Evolutionary conservation across 2,888 invertebrate genomes (phyloP), one percentile per base, ranked within the genome.

Genomic region (Strigamia maritima): DNA sequence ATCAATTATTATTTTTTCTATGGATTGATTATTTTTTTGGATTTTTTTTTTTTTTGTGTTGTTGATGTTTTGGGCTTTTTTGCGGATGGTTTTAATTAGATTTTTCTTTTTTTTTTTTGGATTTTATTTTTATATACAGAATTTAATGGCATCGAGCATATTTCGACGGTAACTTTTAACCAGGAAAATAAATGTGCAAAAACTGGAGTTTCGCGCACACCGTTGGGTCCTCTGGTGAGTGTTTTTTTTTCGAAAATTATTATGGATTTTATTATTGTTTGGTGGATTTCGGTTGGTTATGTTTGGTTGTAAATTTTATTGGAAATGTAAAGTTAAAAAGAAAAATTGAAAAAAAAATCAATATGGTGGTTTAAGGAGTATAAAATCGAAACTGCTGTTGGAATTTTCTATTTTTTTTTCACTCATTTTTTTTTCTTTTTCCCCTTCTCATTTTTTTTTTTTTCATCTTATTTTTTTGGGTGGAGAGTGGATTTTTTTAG

Each of bases 191-290:
- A 22, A 28, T 49, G 77, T 38, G 76, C 76, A 75, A 40, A 35
- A 40, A 35, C 38, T 40, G 76, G 35, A 75, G 38, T 75, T 40
- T n/a, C 35, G 38, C 12, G 40, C 38, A 35, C 19, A 40, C 38
- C 76, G 40, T 38, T 14, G 35, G 76, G 76, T 40, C 76, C 76
- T 75, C 40, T 75, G 76, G 76, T 75, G 76, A 35, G 76, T 75
- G 35, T 40, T 70, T 70, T 31, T 38, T 77, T 44, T 22, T n/a
- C 28, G 24, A 70, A 10, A 38, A 65, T 75, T 75, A 22, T 22
- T 78, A 35, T 78, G 35, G 65, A 28, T 24, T 38, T 70, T 78
- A 35, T 14, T 75, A 10, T 4, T 75, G 7, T 10, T 24, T 74
- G 19, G 3, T 74, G 8, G 6, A n/a, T 74, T 8, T 35, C 35